phyloP scores from a whole-genome alignment of 1,140 invertebrate species.

The Phymastichus coffea region DNA sequence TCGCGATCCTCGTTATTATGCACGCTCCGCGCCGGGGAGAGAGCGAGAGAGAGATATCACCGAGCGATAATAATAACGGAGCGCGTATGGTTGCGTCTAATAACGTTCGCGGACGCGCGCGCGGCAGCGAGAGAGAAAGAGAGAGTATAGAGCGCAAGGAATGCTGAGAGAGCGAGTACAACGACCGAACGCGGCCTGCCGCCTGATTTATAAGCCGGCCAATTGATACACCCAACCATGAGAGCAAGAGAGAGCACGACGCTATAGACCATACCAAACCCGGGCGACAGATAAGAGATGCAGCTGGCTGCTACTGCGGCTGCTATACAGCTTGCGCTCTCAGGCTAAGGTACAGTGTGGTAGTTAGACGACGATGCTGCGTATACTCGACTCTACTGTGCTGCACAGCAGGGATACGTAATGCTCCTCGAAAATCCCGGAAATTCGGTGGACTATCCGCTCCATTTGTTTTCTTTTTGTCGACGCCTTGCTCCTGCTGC shows the following conservation, averaged over 20 bases:
- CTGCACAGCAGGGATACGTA: too few relatives aligned
- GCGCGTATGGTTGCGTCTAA: background rate
- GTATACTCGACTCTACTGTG: too few relatives aligned
- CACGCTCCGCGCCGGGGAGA: too few relatives aligned
- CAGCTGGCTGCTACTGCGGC: background rate
- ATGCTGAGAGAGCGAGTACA: background rate
- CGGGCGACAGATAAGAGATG: conserved; percentile 16
- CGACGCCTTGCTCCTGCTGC: too few relatives aligned
- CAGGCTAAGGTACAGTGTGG: too few relatives aligned
- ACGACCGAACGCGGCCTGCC: conserved; percentile 24
- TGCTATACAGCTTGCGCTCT: too few relatives aligned
- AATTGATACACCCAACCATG: conserved; percentile 21
- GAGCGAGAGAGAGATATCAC: too few relatives aligned
- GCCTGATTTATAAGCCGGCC: conserved; percentile 25
- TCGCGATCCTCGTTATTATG: conserved; percentile 31
- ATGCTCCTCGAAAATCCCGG: too few relatives aligned
- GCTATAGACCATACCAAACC: conserved; percentile 1
- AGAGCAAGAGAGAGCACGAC: background rate
- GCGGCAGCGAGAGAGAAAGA: background rate
- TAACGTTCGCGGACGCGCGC: background rate
- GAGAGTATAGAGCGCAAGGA: background rate
- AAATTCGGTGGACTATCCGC: too few relatives aligned
- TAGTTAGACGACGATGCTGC: too few relatives aligned
- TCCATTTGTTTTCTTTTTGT: too few relatives aligned
- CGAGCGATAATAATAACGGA: conserved; percentile 40